Conservation (phyloP, 2,113 vertebrate genomes). For the Tetrax tetrax region DNA sequence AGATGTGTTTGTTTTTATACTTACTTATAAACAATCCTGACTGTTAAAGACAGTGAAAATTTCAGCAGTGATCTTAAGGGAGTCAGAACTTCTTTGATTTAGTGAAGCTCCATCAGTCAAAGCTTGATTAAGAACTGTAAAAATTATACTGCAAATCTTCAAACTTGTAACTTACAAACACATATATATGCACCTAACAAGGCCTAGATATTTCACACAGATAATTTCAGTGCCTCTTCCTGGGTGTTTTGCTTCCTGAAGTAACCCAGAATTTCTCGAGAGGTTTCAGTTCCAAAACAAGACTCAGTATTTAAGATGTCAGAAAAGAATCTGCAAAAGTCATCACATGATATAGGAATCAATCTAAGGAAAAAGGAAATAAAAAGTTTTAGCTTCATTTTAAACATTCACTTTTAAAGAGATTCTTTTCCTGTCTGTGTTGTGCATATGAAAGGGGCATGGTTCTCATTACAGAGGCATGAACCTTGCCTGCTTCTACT, state of each 20-base stretch:
- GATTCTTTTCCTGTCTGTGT: background rate
- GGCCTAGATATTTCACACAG: background rate
- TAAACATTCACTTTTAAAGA: background rate
- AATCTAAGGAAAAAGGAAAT: background rate
- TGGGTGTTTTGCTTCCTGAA: background rate
- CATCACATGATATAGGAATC: background rate
- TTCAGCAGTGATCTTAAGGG: background rate
- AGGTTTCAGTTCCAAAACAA: background rate
- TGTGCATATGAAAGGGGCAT: background rate
- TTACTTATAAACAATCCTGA: background rate
- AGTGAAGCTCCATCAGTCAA: background rate
- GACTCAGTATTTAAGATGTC: background rate
- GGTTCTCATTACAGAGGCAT: background rate
- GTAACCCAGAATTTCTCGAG: background rate
- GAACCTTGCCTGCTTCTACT: background rate
- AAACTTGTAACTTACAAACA: background rate
- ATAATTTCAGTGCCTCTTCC: background rate
- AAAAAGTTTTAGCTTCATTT: background rate
- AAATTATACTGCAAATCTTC: background rate
- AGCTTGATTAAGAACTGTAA: background rate
- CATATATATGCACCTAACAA: background rate
- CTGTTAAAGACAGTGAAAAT: background rate
- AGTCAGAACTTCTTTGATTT: background rate
- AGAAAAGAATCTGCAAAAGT: background rate
- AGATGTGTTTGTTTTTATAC: background rate